Percentiles rank a stretch among this genome's conserved stretches.
Evolutionary conservation across 2,113 vertebrate species (phyloP).

Genomic region (Urocitellus parryii): DNA sequence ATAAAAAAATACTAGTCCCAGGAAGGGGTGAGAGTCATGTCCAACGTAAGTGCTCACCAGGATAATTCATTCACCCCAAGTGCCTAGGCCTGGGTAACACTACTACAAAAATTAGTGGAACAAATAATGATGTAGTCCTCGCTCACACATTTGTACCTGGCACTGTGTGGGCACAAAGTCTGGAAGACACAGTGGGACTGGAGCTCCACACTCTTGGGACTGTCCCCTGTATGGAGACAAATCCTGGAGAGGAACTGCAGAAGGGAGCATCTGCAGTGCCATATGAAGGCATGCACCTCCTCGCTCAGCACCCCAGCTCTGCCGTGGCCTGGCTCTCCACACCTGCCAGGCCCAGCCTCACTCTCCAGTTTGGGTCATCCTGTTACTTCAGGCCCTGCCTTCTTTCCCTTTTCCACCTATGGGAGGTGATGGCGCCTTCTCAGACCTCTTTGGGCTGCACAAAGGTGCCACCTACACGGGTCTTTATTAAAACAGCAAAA

Average conservation of each 20-base stretch:
- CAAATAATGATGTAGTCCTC: neutral
- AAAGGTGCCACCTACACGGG: neutral
- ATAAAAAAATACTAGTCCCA: neutral
- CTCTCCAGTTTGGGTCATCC: neutral
- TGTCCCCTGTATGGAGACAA: too few species aligned
- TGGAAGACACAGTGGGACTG: neutral
- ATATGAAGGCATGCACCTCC: neutral
- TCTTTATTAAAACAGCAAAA: conserved; percentile 12
- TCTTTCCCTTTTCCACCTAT: neutral
- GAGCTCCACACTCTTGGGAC: neutral
- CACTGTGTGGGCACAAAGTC: neutral
- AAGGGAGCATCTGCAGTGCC: accelerated
- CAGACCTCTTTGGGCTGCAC: neutral
- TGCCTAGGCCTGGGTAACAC: neutral
- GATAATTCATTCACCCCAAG: neutral
- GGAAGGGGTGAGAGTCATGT: neutral
- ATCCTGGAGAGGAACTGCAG: neutral
- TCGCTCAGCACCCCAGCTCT: neutral
- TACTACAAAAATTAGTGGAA: neutral
- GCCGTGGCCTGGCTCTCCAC: neutral
- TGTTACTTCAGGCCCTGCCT: neutral
- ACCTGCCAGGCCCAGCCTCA: neutral
- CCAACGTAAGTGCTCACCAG: neutral
- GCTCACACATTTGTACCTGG: neutral
- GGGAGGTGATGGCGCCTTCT: neutral